Conservation (phyloP, 2,797 vertebrate genomes). For the Lemur catta region DNA sequence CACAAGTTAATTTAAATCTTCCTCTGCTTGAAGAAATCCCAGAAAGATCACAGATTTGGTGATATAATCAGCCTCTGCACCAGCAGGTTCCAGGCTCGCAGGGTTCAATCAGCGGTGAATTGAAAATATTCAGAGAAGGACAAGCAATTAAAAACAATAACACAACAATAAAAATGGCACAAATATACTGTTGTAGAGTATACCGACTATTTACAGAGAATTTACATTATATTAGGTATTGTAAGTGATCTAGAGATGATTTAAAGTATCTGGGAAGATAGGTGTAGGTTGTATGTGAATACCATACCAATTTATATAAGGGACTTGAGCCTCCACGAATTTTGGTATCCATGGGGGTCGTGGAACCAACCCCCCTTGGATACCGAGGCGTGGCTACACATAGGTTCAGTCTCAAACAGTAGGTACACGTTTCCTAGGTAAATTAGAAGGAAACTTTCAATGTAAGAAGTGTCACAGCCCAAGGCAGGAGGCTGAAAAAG, state of each 20-base stretch:
- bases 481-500: background rate
- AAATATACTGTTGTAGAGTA: background rate
- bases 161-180: background rate
- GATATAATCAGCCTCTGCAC: background rate
- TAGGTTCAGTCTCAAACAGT: background rate
- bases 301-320: background rate
- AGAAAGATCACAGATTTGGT: background rate
- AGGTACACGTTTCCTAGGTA: background rate
- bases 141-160: background rate
- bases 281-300: background rate
- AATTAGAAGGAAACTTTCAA: background rate
- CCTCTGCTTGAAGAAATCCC: background rate
- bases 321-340: background rate
- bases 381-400: background rate
- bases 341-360: background rate
- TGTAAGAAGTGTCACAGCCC: background rate
- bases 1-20: background rate
- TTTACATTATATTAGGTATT: background rate
- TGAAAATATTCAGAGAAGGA: background rate
- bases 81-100: background rate
- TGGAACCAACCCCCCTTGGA: background rate
- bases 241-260: background rate
- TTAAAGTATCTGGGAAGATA: background rate
- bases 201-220: background rate
- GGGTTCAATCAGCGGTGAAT: background rate